A percentile compares a stretch with the other conserved stretches of the same genome.
These are phyloP conservation scores for Hassar affinis DNA, from an alignment of 2,113 vertebrate species.

Conservation along the genomic window DNA sequence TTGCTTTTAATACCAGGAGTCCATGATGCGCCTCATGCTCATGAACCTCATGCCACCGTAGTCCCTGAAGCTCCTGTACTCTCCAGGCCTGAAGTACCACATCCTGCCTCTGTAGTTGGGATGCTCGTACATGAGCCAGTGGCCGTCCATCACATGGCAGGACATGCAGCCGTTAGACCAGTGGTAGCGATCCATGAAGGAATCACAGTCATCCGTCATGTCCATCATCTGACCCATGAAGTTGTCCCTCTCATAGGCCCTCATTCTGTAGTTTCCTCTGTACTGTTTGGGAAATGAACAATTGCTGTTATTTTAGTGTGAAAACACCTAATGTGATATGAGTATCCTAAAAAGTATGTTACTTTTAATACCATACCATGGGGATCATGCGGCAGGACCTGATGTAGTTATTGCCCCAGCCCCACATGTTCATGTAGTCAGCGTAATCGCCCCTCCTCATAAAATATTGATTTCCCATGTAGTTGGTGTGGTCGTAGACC, in stretches of 20 bases:
- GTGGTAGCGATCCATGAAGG: conserved; percentile 35
- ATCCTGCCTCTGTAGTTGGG: conserved; percentile 55
- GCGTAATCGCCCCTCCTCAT: no score
- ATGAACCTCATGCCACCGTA: neutral
- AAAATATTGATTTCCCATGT: no score
- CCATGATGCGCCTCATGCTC: no score
- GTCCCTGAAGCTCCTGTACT: conserved; percentile 34
- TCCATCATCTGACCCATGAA: conserved; percentile 48
- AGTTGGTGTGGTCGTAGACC: no score
- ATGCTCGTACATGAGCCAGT: conserved; percentile 62
- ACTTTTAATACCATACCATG: no score
- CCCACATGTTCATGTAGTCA: no score
- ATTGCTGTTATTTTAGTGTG: no score
- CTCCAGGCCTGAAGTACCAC: conserved; percentile 36
- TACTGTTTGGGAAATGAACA: neutral
- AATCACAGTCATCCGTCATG: conserved; percentile 26
- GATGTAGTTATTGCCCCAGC: no score
- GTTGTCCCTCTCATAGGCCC: conserved; percentile 66
- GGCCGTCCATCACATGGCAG: conserved; percentile 62
- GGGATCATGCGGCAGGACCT: no score
- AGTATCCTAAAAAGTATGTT: no score
- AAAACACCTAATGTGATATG: no score
- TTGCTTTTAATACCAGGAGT: no score
- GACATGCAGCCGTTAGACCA: conserved; percentile 49
- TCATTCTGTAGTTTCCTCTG: conserved; percentile 49